Evolutionary conservation across 2,888 invertebrate genomes (phyloP).

Genomic region (Coleophora deauratella): DNA sequence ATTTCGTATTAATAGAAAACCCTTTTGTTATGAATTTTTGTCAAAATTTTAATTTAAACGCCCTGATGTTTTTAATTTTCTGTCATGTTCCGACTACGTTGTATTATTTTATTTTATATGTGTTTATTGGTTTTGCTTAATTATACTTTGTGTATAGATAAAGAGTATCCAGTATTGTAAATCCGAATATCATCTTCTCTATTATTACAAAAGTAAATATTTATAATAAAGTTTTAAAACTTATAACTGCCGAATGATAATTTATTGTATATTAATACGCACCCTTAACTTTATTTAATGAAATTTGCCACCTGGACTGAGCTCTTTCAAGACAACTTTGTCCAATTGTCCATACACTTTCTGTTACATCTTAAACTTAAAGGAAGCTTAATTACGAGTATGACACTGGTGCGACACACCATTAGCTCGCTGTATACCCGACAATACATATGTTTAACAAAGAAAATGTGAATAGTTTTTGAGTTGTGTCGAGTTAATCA

Average conservation of each 20-base stretch:
- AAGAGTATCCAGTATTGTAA: too few species aligned
- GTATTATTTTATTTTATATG: conserved; percentile 22
- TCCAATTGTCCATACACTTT: too few species aligned
- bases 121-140: conserved; percentile 11
- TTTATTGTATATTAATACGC: too few species aligned
- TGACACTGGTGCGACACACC: conserved; percentile 59
- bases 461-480: conserved; percentile 71
- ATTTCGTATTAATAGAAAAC: conserved; percentile 22
- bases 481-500: conserved; percentile 55
- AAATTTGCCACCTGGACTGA: conserved; percentile 29
- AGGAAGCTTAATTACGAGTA: conserved; percentile 14
- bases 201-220: too few species aligned
- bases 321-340: conserved; percentile 22
- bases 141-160: too few species aligned
- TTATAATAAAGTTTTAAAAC: too few species aligned
- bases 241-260: too few species aligned
- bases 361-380: too few species aligned
- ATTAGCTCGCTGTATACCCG: conserved; percentile 33
- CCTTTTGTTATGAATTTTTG: conserved; percentile 27
- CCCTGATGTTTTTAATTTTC: conserved; percentile 43
- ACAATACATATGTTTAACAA: conserved; percentile 53
- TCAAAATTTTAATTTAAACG: conserved; percentile 51
- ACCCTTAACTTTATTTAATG: too few species aligned
- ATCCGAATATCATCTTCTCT: too few species aligned
- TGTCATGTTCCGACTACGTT: conserved; percentile 18